Percentiles rank a stretch among this genome's conserved stretches.
Evolutionary conservation across 2,797 vertebrate genomes (phyloP).

Genomic region (Dendrocincla tyrannina): DNA sequence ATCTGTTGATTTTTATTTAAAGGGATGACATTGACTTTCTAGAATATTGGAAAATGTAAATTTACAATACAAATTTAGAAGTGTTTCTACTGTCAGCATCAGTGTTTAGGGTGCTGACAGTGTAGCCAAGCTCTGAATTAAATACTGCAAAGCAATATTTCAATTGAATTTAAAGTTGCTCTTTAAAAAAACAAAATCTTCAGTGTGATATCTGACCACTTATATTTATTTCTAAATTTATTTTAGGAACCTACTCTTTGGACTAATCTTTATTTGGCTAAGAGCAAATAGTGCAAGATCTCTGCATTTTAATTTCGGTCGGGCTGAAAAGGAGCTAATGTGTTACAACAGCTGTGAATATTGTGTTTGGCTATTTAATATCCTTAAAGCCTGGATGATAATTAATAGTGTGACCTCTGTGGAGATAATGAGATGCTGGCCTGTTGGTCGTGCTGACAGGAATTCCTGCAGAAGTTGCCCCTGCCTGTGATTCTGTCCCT

Average conservation of each 20-base stretch:
- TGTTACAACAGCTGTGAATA: neutral
- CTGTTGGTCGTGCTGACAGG: neutral
- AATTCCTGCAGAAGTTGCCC: neutral
- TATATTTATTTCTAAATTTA: neutral
- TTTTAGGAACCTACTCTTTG: neutral
- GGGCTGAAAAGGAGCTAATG: neutral
- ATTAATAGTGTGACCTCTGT: constrained; percentile 44
- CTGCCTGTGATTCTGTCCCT: neutral
- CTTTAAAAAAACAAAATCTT: neutral
- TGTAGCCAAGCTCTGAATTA: neutral
- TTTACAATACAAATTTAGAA: neutral
- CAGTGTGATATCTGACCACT: neutral
- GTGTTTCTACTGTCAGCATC: neutral
- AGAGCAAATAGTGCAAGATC: neutral
- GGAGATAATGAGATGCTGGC: constrained; percentile 13
- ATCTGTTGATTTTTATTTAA: neutral
- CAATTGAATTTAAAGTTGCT: neutral
- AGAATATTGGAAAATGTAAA: neutral
- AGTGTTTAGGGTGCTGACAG: neutral
- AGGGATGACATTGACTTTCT: neutral
- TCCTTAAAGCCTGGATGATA: neutral
- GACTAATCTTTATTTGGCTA: neutral
- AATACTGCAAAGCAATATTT: constrained; percentile 27
- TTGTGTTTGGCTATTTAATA: neutral
- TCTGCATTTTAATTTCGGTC: neutral